These are phyloP conservation scores for Parthenolecanium corni DNA, from an alignment of 2,888 invertebrate species.

Conservation along the genomic window DNA sequence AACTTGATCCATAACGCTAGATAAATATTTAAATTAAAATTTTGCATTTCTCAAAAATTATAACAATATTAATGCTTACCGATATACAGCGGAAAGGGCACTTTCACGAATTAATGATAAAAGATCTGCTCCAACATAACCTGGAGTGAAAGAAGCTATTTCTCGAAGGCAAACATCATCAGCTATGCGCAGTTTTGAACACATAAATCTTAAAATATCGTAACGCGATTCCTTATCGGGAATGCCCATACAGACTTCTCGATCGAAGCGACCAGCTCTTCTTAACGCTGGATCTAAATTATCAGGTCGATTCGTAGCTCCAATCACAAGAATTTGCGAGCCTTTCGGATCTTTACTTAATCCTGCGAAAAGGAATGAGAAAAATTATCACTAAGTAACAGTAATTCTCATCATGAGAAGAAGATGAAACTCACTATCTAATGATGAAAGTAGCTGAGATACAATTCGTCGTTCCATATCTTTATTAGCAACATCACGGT, in stretches of 20 bases:
- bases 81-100: conserved; percentile 72
- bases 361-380: conserved; percentile 37
- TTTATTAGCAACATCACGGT: conserved; percentile 76
- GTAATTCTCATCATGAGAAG: neutral
- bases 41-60: neutral
- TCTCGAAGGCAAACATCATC: conserved; percentile 52
- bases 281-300: conserved; percentile 83
- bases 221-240: conserved; percentile 72
- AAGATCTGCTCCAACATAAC: conserved; percentile 92
- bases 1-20: neutral
- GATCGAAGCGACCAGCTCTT: conserved; percentile 83
- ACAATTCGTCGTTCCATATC: conserved; percentile 96
- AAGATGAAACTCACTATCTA: conserved; percentile 55
- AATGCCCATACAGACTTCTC: conserved; percentile 87
- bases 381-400: no score
- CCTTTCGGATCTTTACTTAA: conserved; percentile 44
- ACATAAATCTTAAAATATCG: conserved; percentile 64
- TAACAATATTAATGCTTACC: conserved; percentile 37
- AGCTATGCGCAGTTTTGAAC: conserved; percentile 55
- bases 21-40: neutral
- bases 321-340: conserved; percentile 67
- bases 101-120: conserved; percentile 76
- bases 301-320: conserved; percentile 92
- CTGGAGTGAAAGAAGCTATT: conserved; percentile 79
- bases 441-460: conserved; percentile 74